These are phyloP conservation scores for Lagopus muta DNA, from an alignment of 2,113 vertebrate species.

Conservation along the genomic window DNA sequence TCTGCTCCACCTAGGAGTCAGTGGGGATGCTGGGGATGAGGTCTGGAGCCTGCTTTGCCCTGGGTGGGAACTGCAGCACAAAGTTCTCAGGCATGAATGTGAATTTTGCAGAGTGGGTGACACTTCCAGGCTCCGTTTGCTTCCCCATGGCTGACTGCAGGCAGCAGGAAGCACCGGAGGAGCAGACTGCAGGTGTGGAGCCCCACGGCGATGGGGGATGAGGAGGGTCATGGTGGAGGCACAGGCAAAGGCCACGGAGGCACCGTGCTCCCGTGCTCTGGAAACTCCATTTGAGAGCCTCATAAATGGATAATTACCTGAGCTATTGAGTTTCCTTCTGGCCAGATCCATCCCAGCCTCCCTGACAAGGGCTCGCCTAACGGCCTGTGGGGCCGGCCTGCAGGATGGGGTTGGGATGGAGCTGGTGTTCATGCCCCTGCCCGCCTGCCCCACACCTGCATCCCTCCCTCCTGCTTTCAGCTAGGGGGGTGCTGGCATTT, in stretches of 20 bases:
- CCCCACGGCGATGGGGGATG: not conserved
- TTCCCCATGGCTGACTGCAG: not conserved
- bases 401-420: not conserved
- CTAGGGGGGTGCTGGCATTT: not conserved
- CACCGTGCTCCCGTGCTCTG: slow-evolving; percentile 7
- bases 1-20: accelerated
- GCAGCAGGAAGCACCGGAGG: slow-evolving; percentile 4
- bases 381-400: slow-evolving; percentile 7
- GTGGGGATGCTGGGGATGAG: not conserved
- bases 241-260: not conserved
- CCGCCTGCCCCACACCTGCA: slow-evolving; percentile 4
- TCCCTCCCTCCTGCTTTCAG: not conserved
- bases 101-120: accelerated
- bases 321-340: slow-evolving; percentile 68
- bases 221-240: not conserved
- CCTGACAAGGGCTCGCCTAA: slow-evolving; percentile 10
- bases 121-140: not conserved
- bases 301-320: slow-evolving; percentile 58
- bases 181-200: slow-evolving; percentile 40
- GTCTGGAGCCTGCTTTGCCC: not conserved
- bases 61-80: accelerated
- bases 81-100: accelerated
- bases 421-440: not conserved
- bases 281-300: slow-evolving; percentile 70
- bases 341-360: slow-evolving; percentile 52